Evolutionary conservation across 2,113 vertebrate species (phyloP), one percentile per base, ranked within the genome.

Genomic region (Epinephelus lanceolatus): DNA sequence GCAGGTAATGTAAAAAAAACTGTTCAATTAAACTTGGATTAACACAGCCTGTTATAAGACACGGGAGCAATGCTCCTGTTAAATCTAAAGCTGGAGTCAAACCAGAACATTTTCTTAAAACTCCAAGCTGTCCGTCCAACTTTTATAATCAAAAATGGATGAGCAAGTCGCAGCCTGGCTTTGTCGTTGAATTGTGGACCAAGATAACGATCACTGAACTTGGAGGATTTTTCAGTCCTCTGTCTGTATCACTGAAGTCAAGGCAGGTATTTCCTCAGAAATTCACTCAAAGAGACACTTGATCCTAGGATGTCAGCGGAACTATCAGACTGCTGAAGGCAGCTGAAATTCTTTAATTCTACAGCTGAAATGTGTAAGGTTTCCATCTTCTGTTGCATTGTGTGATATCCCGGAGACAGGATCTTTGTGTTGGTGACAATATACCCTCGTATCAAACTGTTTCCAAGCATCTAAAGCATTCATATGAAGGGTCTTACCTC

Each of bases 131-230:
- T 47, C 70, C 5, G 2, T 14, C 17, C 8, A 81, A 68, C 65
- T 75, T 78, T 53, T 49, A 33, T 5, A 21, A 68, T 55, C 33
- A 61, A 71, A 71, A 56, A 40, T 30, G 27, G 27, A 74, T 69
- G 62, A 74, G 57, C 23, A 60, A 78, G 63, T 67, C 47, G 53
- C 21, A 45, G 55, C 37, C 63, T 73, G 15, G 17, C 52, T 69
- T 59, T 57, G 60, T 45, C 62, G 49, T 61, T 78, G 45, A 83
- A 75, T 42, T 76, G 81, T 61, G 12, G 59, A 49, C 55, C 13
- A 52, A 74, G 75, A 82, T 88, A 88, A 88, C 75, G 59, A 86
- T 83, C 77, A 55, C 25, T 71, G 60, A 55, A 83, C 33, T 49
- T 37, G 0, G 19, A 59, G 52, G 69, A 23, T 55, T 33, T 15